Base-by-base conservation (phyloP, 2,888 invertebrate genomes). In the Ectobius pallidus region DNA sequence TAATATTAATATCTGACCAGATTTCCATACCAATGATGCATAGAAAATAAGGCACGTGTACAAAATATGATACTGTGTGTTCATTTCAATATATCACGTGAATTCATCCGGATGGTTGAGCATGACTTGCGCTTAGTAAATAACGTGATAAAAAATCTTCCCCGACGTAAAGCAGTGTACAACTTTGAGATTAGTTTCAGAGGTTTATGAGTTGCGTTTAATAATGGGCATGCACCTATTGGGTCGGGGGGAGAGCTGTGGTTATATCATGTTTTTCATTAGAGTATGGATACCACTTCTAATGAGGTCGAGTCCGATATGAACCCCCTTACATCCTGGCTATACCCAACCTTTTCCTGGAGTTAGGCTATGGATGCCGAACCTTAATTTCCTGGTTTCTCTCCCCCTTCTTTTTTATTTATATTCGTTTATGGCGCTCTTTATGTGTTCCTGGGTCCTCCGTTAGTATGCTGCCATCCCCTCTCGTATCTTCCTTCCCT, bases 231-330 rank as follows among this genome's bases (percentile, higher is more conserved):
- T n/a, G 9, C 46, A 46, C 46, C 46, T 46, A 46, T 46, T n/a
- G n/a, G n/a, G n/a, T n/a, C n/a, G n/a, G n/a, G n/a, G n/a, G n/a
- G 14, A 4, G 46, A 34, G 34, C 6, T 7, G 46, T n/a, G 46
- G 18, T n/a, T 7, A 46, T n/a, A 14, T n/a, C 39, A 39, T 39
- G 6, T 46, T 46, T 46, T 46, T 46, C 46, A 46, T 46, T 46
- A 46, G n/a, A 11, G 46, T 46, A 7, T 46, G n/a, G 46, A n/a
- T 46, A 34, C 46, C 46, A 4, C 46, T n/a, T 7, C 46, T 46
- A 46, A 46, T 46, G 46, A 46, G 46, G 46, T 46, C 46, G 16
- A 46, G 46, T 34, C 46, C 46, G 46, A 46, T 46, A 46, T 46
- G 46, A n/a, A 11, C 46, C 46, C 18, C 46, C 7, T n/a, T n/a